Conservation (phyloP, 2,888 invertebrate genomes). For the Shargacucullia verbasci region DNA sequence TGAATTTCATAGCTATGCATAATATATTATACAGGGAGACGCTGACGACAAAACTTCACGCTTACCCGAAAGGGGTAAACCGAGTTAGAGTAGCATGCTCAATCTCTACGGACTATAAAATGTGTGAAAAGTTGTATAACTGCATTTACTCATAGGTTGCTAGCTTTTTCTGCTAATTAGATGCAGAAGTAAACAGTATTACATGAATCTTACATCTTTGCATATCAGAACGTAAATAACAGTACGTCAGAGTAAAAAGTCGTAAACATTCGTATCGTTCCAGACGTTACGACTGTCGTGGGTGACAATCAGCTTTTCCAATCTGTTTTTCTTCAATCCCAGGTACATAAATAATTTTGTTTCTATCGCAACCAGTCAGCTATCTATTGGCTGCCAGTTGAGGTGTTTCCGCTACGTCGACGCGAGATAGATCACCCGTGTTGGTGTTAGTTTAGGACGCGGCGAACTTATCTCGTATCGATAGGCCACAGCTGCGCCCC, state of each 20-base stretch:
- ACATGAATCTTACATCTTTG: too few species aligned
- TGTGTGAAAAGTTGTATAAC: too few species aligned
- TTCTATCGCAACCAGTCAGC: conserved; percentile 1
- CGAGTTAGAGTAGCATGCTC: too few species aligned
- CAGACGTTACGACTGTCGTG: neutral
- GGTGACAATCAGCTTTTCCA: conserved; percentile 3
- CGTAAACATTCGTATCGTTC: too few species aligned
- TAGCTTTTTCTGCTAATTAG: too few species aligned
- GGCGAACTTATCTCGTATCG: conserved; percentile 51
- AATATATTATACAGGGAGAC: conserved; percentile 38
- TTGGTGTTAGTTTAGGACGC: conserved; percentile 61
- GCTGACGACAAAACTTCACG: neutral
- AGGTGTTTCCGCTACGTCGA: conserved; percentile 24
- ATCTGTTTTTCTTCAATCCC: conserved; percentile 30
- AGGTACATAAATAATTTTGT: conserved; percentile 17
- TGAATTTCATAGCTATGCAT: conserved; percentile 41
- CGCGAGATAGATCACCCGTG: conserved; percentile 54
- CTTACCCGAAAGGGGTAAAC: neutral
- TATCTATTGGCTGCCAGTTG: conserved; percentile 5
- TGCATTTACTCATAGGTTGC: too few species aligned
- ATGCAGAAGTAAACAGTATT: too few species aligned
- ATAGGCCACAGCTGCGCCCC: conserved; percentile 53
- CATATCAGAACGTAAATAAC: too few species aligned
- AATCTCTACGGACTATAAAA: too few species aligned
- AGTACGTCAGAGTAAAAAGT: too few species aligned